Percentiles rank a stretch among this genome's conserved stretches.
Evolutionary conservation across 2,113 vertebrate genomes (phyloP).

Genomic region (Sceloporus undulatus): DNA sequence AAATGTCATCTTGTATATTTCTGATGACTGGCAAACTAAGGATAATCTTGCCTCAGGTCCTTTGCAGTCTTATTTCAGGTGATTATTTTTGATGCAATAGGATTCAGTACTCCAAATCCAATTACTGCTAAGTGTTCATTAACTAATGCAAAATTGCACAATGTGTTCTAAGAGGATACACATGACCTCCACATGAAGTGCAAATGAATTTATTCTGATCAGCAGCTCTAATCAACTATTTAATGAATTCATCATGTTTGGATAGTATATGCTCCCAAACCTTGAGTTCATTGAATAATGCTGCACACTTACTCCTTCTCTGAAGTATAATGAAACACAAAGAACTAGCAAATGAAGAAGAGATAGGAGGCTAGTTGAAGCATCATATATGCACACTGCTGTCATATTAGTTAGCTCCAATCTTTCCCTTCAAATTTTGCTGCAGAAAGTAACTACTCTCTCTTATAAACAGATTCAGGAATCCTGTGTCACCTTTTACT

Average conservation of each 20-base stretch:
- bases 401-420: background rate
- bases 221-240: conserved; percentile 58
- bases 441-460: background rate
- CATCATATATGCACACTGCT: background rate
- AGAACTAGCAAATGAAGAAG: conserved; percentile 22
- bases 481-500: too few species aligned
- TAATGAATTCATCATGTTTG: conserved; percentile 65
- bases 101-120: conserved; percentile 53
- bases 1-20: background rate
- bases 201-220: conserved; percentile 64
- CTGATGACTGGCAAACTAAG: background rate
- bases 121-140: conserved; percentile 66
- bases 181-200: conserved; percentile 57
- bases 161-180: conserved; percentile 39
- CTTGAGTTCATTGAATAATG: conserved; percentile 43
- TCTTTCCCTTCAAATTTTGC: background rate
- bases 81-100: conserved; percentile 51
- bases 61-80: conserved; percentile 41
- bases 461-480: background rate
- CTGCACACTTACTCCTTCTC: conserved; percentile 40
- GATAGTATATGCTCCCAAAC: conserved; percentile 47
- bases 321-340: conserved; percentile 46
- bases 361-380: background rate
- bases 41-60: background rate
- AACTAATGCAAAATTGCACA: conserved; percentile 57